These are phyloP conservation scores for Diploscapter pachys DNA, from an alignment of 1,140 invertebrate genomes.

Conservation along the genomic window DNA sequence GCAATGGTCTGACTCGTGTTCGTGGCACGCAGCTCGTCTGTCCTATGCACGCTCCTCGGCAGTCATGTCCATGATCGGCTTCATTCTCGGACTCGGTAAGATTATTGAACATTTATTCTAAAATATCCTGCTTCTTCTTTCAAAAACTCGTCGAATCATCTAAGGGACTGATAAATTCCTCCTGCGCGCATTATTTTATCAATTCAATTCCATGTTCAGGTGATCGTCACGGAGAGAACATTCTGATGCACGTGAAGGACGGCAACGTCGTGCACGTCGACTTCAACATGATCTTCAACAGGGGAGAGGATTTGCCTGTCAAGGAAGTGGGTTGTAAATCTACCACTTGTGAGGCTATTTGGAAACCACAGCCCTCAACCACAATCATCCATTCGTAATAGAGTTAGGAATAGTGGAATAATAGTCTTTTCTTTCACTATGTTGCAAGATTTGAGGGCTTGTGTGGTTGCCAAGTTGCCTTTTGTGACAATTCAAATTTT, in stretches of 20 bases:
- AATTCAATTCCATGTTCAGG: slow-evolving; percentile 62
- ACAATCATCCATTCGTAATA: no score
- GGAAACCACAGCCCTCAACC: no score
- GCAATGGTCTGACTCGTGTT: slow-evolving; percentile 48
- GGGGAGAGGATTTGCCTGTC: slow-evolving; percentile 61
- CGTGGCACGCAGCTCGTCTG: slow-evolving; percentile 70
- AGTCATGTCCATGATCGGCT: slow-evolving; percentile 97
- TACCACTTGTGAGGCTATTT: no score
- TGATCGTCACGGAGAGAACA: slow-evolving; percentile 96
- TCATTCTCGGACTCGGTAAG: slow-evolving; percentile 77
- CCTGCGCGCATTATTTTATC: no score
- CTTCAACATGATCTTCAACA: slow-evolving; percentile 95
- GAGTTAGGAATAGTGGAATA: no score
- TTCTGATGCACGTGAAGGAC: slow-evolving; percentile 81
- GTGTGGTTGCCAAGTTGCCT: no score
- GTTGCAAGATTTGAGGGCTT: no score
- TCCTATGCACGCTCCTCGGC: slow-evolving; percentile 84
- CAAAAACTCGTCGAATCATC: no score
- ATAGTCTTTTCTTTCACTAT: no score
- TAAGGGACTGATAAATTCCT: no score
- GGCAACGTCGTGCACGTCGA: slow-evolving; percentile 95
- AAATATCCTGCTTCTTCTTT: no score
- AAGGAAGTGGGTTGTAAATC: slow-evolving; percentile 37
- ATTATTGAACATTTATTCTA: not conserved
- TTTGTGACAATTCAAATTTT: not conserved